Base-by-base conservation (phyloP, 2,113 vertebrate genomes). In the Dryoscopus gambensis region DNA sequence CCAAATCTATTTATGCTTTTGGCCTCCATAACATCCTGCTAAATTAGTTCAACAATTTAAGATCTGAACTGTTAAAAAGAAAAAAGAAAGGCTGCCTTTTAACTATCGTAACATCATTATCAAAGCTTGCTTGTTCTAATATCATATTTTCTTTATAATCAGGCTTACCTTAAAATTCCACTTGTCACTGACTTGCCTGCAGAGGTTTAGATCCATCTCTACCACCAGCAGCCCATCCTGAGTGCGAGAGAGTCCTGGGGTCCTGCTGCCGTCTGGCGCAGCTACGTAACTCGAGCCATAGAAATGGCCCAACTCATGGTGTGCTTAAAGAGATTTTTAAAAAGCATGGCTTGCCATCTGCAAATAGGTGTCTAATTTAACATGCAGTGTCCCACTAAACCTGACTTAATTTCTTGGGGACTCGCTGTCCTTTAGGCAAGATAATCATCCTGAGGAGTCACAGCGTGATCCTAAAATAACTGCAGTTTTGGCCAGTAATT, bases 211-310 rank as follows among this genome's bases (percentile, higher is more conserved):
- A 95, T 99, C 98, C 94, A 99, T 94, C 87, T 99, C 98, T 2
- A 97, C 97, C 28, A 99, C 98, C 31, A 99, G 97, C 16, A 99
- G 98, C 20, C 99, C 99, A 3, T 99, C 99, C 10, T 23, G 94
- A 52, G 97, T 98, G 40, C 99, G 98, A 8, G 99, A 99, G 39
- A 99, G 98, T 5, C 99, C 99, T 0, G 99, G 99, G 9, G 98
- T 98, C 79, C 99, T 98, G 87, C 99, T 99, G 75, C 99, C 98
- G 0, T 99, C 98, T 0, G 99, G 99, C 5, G 98, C 99, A 11
- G 99, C 98, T 37, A 99, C 98, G 0, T 99, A 99, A 96, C 99
- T 99, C 1, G 99, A 99, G 76, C 99, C 99, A 25, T 99, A 99
- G 88, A 99, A 99, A 93, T 99, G 97, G 64, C 99, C 99, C 3